Conservation (phyloP, 92 coral and sea anemone genomes). For the Pocillopora grandis region DNA sequence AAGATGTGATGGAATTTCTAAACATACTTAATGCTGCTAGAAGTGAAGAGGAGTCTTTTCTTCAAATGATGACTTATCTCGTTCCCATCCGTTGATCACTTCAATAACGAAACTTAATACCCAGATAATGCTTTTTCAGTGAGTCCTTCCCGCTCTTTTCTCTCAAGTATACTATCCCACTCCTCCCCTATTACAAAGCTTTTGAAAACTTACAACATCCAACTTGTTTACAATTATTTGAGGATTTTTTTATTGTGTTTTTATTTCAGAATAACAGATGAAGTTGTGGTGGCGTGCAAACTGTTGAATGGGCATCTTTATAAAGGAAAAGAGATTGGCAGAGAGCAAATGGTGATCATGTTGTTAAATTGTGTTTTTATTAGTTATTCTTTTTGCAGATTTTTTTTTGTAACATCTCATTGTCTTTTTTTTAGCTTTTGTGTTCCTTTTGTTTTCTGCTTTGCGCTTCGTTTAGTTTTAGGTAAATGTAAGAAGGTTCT, state of each 20-base stretch:
- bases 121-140: not conserved
- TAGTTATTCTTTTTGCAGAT: not conserved
- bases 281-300: slow-evolving; percentile 89
- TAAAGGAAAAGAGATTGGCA: slow-evolving; percentile 84
- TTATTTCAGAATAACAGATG: slow-evolving; percentile 71
- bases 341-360: slow-evolving; percentile 79
- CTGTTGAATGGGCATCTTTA: slow-evolving; percentile 88
- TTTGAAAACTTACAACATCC: not conserved
- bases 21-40: not conserved
- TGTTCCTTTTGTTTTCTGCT: no score
- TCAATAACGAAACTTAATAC: no score
- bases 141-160: not conserved
- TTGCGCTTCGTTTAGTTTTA: no score
- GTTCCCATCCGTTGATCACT: no score
- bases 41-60: not conserved
- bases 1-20: not conserved
- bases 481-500: no score
- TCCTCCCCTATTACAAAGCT: not conserved
- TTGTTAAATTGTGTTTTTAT: not conserved
- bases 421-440: no score
- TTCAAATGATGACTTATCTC: no score
- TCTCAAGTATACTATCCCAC: not conserved
- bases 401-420: no score
- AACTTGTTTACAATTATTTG: not conserved
- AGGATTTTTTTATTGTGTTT: not conserved